Base-by-base conservation (phyloP, 2,797 vertebrate species). In the Kryptolebias ocellatus region DNA sequence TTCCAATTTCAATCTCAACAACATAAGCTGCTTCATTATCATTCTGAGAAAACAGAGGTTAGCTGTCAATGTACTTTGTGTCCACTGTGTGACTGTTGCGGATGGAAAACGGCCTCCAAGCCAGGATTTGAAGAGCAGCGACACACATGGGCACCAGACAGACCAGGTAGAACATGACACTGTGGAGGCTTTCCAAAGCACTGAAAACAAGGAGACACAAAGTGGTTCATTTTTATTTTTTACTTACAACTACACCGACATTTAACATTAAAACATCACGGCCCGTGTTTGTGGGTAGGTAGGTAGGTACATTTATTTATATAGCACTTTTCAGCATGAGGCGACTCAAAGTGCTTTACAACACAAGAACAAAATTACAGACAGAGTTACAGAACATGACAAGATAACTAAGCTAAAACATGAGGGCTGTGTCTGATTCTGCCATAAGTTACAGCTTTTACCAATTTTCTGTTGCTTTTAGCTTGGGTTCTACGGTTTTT, bases 31-130 rank as follows among this genome's bases (percentile, higher is more conserved):
- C 31, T 53, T 42, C 24, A 20, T 34, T n/a, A 63, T 18, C 64
- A 12, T 18, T 12, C 31, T 8, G 2, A 52, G 18, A 51, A 59
- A 1, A 50, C 5, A 6, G 1, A 52, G 39, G 29, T 86, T 74
- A 95, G 58, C 79, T 28, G 16, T 95, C 94, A 0, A 83, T 63
- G 64, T 94, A 93, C 64, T 94, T 95, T 1, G 61, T 0, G 42
- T 93, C 91, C 0, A 87, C 79, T 0, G 88, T 79, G 74, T 98
- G 96, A 79, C 95, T 97, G 70, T 76, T 92, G 67, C 94, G 94
- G 77, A 96, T 95, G 4, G 95, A 96, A 83, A 96, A 98, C 0
- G 89, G 94, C 64, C 83, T 95, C 96, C 96, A 98, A 0, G 86
- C 91, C 74, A 97, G 62, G 62, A 95, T 91, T 83, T 96, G 95